phyloP scores from a whole-genome alignment of 2,113 vertebrate species.

The Platysternon megacephalum region DNA sequence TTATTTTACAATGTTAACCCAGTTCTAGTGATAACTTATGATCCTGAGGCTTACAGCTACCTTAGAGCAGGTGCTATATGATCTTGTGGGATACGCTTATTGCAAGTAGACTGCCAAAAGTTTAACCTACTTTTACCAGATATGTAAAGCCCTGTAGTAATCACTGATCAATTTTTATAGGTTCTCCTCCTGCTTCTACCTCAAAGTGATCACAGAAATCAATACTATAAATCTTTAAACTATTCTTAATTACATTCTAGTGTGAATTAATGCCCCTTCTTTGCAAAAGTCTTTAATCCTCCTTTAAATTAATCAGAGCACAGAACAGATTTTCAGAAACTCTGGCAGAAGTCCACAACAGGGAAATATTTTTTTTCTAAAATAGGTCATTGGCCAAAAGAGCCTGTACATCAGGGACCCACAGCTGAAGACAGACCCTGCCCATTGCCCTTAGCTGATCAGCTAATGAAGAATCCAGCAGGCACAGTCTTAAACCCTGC shows the following conservation, averaged over 20 bases:
- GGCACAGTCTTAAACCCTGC: too few relatives aligned
- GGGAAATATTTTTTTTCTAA: neutral
- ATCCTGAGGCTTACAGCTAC: neutral
- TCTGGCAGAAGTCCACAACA: neutral
- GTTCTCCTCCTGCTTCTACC: neutral
- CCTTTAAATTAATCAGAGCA: neutral
- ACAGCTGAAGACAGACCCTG: neutral
- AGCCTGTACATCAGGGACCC: rapidly evolving
- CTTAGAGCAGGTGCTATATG: neutral
- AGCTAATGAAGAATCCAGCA: neutral
- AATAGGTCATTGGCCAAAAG: neutral
- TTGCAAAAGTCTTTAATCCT: neutral
- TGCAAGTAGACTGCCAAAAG: neutral
- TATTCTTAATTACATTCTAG: neutral
- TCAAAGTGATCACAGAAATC: rapidly evolving
- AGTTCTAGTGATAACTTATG: neutral
- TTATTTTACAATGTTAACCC: neutral
- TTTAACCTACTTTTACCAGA: neutral
- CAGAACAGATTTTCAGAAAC: neutral
- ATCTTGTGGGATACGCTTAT: neutral
- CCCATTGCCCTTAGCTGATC: too few relatives aligned
- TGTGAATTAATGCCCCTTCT: neutral
- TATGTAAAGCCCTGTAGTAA: neutral
- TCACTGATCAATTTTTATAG: neutral
- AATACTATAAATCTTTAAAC: neutral